These are phyloP conservation scores for Perca flavescens DNA, from an alignment of 2,113 vertebrate species.

Conservation along the genomic window DNA sequence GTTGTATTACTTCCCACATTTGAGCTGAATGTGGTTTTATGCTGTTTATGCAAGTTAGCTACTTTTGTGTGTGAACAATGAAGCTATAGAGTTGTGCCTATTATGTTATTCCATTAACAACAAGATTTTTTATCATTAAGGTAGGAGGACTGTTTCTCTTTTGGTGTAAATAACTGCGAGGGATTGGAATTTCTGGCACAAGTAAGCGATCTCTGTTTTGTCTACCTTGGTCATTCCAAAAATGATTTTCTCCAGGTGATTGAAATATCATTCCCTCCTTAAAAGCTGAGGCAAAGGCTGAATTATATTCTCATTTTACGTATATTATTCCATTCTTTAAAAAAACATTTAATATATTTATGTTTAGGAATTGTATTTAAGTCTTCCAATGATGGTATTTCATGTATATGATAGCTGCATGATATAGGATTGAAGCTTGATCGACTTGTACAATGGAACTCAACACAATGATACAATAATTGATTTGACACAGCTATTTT, in stretches of 20 bases:
- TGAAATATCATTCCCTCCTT: conserved; percentile 6
- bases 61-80: not conserved
- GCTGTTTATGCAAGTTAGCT: not conserved
- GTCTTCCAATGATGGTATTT: not conserved
- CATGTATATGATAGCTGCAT: not conserved
- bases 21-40: not conserved
- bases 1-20: not conserved
- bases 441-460: not conserved
- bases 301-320: not conserved
- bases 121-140: not conserved
- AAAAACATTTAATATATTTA: not conserved
- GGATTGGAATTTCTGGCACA: not conserved
- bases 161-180: not conserved
- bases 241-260: conserved; percentile 3
- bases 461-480: not conserved
- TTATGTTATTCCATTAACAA: not conserved
- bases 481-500: not conserved
- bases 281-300: not conserved
- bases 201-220: not conserved
- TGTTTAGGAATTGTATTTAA: not conserved
- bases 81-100: too few species aligned
- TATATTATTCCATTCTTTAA: not conserved
- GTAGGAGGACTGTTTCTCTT: not conserved
- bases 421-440: not conserved
- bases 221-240: not conserved